Conservation (phyloP, 2,113 vertebrate genomes). For the Capreolus pygargus region DNA sequence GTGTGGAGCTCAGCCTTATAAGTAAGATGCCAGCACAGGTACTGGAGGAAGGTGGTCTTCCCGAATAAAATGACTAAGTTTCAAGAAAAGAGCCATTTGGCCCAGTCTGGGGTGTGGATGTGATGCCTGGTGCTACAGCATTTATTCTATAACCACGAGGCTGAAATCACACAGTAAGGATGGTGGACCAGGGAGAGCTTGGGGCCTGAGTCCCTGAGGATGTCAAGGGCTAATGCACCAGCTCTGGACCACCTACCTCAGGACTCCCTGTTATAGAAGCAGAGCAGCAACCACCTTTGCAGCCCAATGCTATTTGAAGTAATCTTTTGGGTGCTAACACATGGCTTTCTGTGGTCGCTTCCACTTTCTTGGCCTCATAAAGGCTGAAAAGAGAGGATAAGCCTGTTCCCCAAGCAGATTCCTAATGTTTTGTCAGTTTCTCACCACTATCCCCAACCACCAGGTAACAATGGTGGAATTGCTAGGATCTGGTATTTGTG, state of each 20-base stretch:
- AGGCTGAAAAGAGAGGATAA: neutral
- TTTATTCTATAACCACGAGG: neutral
- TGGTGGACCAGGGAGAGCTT: neutral
- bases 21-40: neutral
- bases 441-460: neutral
- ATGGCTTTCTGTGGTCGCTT: neutral
- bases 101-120: neutral
- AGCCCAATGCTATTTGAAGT: neutral
- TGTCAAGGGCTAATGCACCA: neutral
- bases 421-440: neutral
- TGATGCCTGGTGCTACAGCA: neutral
- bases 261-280: neutral
- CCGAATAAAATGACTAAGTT: neutral
- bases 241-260: neutral
- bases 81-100: neutral
- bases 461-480: neutral
- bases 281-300: neutral
- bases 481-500: neutral
- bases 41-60: neutral
- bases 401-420: neutral
- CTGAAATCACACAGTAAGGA: neutral
- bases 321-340: neutral
- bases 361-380: neutral
- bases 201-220: neutral
- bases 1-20: neutral